A percentile compares a stretch with the other conserved stretches of the same genome.
Conservation (phyloP, 1,140 invertebrate species). For the Megalonaias nervosa region DNA sequence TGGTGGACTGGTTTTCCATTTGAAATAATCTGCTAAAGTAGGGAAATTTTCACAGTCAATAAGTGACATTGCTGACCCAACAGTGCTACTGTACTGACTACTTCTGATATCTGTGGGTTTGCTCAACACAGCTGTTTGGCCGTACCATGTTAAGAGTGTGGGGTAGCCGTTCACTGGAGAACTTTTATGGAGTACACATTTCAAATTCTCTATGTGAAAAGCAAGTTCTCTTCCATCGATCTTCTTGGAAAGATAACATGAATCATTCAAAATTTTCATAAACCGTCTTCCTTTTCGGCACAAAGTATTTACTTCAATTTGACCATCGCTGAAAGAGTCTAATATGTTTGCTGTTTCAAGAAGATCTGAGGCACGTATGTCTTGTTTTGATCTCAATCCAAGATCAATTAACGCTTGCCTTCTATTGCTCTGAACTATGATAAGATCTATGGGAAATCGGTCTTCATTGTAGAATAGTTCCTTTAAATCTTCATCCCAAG, state of each 20-base stretch:
- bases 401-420: not conserved
- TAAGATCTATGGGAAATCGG: not conserved
- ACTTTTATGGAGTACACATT: not conserved
- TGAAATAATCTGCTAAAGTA: not conserved
- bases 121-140: not conserved
- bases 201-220: not conserved
- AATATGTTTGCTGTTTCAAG: not conserved
- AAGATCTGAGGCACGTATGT: not conserved
- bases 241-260: not conserved
- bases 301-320: not conserved
- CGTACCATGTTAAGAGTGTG: slow-evolving; percentile 5
- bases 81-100: too few species aligned
- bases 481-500: not conserved
- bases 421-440: not conserved
- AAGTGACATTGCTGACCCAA: too few species aligned
- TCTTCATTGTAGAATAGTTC: slow-evolving; percentile 7
- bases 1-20: not conserved
- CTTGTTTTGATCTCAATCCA: slow-evolving; percentile 1
- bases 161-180: not conserved
- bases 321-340: not conserved
- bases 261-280: not conserved
- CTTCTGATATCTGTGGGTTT: too few species aligned
- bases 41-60: too few species aligned
- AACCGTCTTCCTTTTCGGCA: not conserved
- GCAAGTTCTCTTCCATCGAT: not conserved